phyloP scores from a whole-genome alignment of 2,113 vertebrate genomes.

The Garra rufa region DNA sequence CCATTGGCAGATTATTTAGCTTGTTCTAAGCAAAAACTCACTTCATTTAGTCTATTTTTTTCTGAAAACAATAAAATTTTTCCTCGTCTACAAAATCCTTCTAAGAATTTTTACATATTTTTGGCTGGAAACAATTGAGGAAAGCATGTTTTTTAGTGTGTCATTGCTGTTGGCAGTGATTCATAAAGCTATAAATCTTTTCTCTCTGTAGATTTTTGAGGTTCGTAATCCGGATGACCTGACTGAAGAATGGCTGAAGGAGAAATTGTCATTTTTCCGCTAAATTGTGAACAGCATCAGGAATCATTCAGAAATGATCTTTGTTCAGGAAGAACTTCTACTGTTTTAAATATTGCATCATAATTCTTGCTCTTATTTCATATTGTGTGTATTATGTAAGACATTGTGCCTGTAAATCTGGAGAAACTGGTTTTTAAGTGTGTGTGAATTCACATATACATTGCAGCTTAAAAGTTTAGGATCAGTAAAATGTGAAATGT shows the following conservation, averaged over 20 bases:
- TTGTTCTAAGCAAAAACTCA: too few relatives aligned
- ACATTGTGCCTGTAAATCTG: background rate
- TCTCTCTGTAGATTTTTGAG: slow-evolving; percentile 75
- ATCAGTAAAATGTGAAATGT: too few relatives aligned
- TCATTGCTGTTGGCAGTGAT: background rate
- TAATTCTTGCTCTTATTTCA: background rate
- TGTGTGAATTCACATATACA: too few relatives aligned
- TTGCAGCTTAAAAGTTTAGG: too few relatives aligned
- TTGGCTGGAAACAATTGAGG: too few relatives aligned
- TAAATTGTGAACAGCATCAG: slow-evolving; percentile 52
- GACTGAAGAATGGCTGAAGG: slow-evolving; percentile 80
- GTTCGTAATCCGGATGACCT: slow-evolving; percentile 77
- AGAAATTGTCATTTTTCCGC: slow-evolving; percentile 76
- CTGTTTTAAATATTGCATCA: background rate
- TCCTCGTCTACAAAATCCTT: too few relatives aligned
- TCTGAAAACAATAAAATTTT: too few relatives aligned
- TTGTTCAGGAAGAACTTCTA: background rate
- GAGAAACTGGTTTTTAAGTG: background rate
- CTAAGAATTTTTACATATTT: too few relatives aligned
- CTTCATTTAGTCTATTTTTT: too few relatives aligned
- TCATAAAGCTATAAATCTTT: background rate
- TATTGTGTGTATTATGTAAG: background rate
- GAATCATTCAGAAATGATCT: background rate
- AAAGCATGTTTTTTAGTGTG: too few relatives aligned
- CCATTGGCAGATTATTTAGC: too few relatives aligned